Percentiles rank a stretch among this genome's conserved stretches.
phyloP scores from a whole-genome alignment of 1,140 invertebrate species.

The Ditylenchus dipsaci region DNA sequence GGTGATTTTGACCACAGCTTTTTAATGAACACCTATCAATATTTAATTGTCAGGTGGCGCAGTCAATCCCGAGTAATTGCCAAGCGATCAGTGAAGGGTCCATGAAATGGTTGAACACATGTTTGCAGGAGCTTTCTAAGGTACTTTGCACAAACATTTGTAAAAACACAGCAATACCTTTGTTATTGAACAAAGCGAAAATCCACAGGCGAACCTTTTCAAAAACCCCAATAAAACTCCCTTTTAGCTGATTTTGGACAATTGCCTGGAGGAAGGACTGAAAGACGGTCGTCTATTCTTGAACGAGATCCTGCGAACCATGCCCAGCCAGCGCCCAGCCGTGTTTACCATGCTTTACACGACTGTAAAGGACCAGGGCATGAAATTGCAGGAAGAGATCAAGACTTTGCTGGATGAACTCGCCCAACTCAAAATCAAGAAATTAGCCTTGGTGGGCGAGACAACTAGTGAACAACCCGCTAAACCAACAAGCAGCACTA shows the following conservation, averaged over 20 bases:
- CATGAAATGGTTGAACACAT: constrained; percentile 9
- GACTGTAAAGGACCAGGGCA: constrained; percentile 21
- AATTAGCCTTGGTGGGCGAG: not conserved
- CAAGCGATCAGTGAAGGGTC: constrained; percentile 11
- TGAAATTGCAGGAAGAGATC: constrained; percentile 14
- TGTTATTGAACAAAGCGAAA: no score
- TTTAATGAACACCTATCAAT: no score
- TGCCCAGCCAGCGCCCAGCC: constrained; percentile 22
- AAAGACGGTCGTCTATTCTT: constrained; percentile 31
- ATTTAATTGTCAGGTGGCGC: no score
- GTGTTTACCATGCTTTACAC: constrained; percentile 37
- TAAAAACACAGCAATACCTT: not conserved
- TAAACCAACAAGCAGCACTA: not conserved
- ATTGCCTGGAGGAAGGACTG: constrained; percentile 19
- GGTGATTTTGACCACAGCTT: no score
- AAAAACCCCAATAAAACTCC: no score
- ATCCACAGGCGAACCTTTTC: no score
- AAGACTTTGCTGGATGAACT: constrained; percentile 15
- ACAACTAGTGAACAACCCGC: constrained; percentile 19
- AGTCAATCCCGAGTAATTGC: constrained; percentile 16
- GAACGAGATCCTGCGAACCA: constrained; percentile 22
- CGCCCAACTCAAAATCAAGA: not conserved
- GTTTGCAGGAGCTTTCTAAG: constrained; percentile 4
- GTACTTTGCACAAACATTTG: not conserved
- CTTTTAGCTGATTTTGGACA: constrained; percentile 18